These are phyloP conservation scores for Platysternon megacephalum DNA, from an alignment of 2,113 vertebrate species.

Conservation along the genomic window DNA sequence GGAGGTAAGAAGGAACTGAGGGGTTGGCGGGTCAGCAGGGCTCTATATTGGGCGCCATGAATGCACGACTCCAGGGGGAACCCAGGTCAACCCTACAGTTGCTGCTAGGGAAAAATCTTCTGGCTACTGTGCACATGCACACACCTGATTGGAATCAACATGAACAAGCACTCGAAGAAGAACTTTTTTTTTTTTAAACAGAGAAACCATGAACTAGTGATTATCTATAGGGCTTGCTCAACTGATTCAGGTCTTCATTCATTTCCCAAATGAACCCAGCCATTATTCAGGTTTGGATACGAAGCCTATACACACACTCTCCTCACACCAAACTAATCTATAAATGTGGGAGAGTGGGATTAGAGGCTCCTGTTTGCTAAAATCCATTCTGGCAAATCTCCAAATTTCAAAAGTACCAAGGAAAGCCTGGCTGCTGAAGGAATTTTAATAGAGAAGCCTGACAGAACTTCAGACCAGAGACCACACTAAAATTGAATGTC, in stretches of 20 bases:
- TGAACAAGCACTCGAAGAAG: too few species aligned
- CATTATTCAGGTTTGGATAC: not conserved
- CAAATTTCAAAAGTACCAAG: not conserved
- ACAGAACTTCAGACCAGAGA: not conserved
- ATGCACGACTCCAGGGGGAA: too few species aligned
- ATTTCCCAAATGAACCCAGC: not conserved
- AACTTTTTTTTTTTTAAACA: not conserved
- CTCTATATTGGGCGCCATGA: too few species aligned
- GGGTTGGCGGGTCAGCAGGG: too few species aligned
- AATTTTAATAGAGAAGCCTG: not conserved
- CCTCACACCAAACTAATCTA: not conserved
- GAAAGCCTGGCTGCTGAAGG: not conserved
- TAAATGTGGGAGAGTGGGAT: not conserved
- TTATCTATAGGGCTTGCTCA: not conserved
- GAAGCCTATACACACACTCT: too few species aligned
- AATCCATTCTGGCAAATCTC: not conserved
- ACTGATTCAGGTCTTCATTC: rapidly evolving
- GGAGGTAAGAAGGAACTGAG: too few species aligned
- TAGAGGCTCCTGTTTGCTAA: rapidly evolving
- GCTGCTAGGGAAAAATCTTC: too few species aligned
- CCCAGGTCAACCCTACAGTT: too few species aligned
- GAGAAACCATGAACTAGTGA: rapidly evolving
- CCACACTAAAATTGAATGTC: not conserved
- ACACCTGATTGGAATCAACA: too few species aligned
- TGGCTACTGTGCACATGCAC: too few species aligned